Base-by-base conservation (phyloP, 2,797 vertebrate species). In the Acanthiza pusilla region DNA sequence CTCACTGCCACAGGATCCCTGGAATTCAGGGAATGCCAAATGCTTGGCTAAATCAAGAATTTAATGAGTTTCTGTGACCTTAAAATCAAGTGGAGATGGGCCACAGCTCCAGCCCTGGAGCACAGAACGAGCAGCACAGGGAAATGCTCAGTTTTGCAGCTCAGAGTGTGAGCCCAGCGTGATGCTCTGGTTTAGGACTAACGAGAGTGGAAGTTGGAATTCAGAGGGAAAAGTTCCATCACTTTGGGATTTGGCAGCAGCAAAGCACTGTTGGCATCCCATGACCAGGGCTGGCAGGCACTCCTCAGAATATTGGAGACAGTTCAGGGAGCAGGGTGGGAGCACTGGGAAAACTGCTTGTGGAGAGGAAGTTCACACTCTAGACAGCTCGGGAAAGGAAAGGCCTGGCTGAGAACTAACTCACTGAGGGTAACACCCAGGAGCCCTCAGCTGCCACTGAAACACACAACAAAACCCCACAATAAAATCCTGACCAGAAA, bases 141-240 rank as follows among this genome's bases (percentile, higher is more conserved):
- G 67, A 32, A 73, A 4, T 0, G n/a, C 42, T 40, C 7, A 2
- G 22, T 11, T 50, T 15, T 27, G 3, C 72, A 22, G 75, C 63
- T 65, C 36, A 17, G 27, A 14, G 21, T 1, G 2, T 0, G 8
- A 34, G 43, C 40, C 78, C 88, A 61, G 36, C 7, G 0, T 0
- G 40, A 7, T 3, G 18, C 81, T 17, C 26, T 16, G 81, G 11
- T 20, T 47, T 4, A 11, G 45, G 40, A n/a, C 15, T 22, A n/a
- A 7, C 0, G 7, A 29, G 32, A 73, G 53, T 1, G 10, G 8
- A 50, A 48, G n/a, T 0, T 1, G 0, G 2, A 57, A 54, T 26
- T 62, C 26, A 5, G 25, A 62, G 34, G 68, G 43, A 62, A 34
- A 42, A 36, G 16, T 43, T 16, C 26, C 34, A 23, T 75, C 51